Base-by-base conservation (phyloP, 1,140 invertebrate species). In the Alviniconcha marisindica region DNA sequence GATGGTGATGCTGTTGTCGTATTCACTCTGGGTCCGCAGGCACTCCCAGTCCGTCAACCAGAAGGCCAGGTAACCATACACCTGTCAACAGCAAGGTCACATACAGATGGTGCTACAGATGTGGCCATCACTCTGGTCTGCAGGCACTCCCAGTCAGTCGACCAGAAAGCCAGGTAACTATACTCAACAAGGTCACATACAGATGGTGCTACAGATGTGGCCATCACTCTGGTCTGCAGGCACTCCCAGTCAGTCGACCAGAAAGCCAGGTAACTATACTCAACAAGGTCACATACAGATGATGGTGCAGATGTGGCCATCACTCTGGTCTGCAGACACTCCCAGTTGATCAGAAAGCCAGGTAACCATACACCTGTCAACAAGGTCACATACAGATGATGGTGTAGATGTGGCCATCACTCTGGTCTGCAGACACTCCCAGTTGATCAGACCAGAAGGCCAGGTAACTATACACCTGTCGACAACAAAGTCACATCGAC, bases 1-100 rank as follows among this genome's bases (percentile, higher is more conserved):
- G 84, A 93, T 87, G n/a, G 92, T 93, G 82, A 93, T 89, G 77
- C 91, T 92, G 83, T 91, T 90, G 85, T 93, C 92, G 82, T 93
- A 92, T 69, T 92, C 92, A 40, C 89, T 90, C 86, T 93, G 91
- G 33, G 92, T 93, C 33, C 92, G 81, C 71, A 92, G 84, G 87
- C 91, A 92, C 80, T 93, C 92, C 87, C 89, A 89, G 84, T 93
- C 92, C 51, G 92, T 93, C 84, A 93, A 77, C 88, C 88, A 89
- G 77, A 92, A 90, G 14, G 91, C 92, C 69, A 92, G 83, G 74
- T 88, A 82, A 14, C 87, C 89, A 85, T 92, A 92, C 2, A 92
- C 83, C 91, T 92, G 84, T 42, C 77, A 79, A 48, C n/a, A n/a
- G n/a, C n/a, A n/a, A n/a, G n/a, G 44, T 66, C 18, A 54, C n/a